Evolutionary conservation across 2,113 vertebrate genomes (phyloP).

Genomic region (Labrus mixtus): DNA sequence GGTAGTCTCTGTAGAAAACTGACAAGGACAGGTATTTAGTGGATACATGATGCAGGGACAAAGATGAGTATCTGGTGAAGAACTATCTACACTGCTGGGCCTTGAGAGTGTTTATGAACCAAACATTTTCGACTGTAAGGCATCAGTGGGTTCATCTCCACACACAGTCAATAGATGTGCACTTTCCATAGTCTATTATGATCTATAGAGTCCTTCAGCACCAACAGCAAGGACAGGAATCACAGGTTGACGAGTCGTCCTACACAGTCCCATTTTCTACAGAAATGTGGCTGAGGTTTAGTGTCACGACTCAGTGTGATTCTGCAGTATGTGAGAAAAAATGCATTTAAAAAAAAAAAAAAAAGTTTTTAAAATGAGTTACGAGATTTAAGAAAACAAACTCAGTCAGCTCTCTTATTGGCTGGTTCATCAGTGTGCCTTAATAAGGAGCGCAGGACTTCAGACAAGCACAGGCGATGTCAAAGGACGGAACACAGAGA

Average conservation of each 20-base stretch:
- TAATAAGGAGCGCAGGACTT: constrained; percentile 82
- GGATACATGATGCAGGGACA: constrained; percentile 16
- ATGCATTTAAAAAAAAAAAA: neutral
- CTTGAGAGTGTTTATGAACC: constrained; percentile 38
- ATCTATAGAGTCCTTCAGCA: neutral
- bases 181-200: neutral
- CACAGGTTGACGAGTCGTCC: neutral
- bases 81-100: constrained; percentile 10
- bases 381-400: constrained; percentile 4
- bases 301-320: neutral
- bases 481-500: constrained; percentile 55
- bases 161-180: neutral
- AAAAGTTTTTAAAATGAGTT: neutral
- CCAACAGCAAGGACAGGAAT: neutral
- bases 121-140: constrained; percentile 54
- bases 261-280: neutral
- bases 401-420: constrained; percentile 42
- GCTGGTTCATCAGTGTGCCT: constrained; percentile 72
- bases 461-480: constrained; percentile 39
- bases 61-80: constrained; percentile 36
- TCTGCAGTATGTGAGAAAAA: neutral
- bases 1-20: neutral
- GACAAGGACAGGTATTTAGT: constrained; percentile 27
- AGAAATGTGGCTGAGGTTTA: neutral
- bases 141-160: constrained; percentile 7